Conservation (phyloP, 2,113 vertebrate genomes). For the Macrotus californicus region DNA sequence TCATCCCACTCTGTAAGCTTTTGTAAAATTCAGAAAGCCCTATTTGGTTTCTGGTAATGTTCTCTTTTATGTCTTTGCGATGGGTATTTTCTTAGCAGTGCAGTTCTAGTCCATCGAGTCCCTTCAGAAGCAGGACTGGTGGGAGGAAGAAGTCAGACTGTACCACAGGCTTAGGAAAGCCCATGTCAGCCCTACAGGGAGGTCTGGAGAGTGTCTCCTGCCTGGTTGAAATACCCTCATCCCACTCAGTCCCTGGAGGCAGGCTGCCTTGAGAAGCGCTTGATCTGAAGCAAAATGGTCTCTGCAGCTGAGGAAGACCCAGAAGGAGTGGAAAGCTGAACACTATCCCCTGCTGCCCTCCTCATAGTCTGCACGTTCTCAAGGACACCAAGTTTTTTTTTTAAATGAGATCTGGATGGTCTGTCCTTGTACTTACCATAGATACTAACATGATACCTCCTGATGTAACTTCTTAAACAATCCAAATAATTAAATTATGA, state of each 20-base stretch:
- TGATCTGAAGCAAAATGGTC: not conserved
- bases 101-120: not conserved
- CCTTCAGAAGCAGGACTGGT: not conserved
- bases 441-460: not conserved
- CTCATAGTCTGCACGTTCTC: not conserved
- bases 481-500: not conserved
- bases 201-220: not conserved
- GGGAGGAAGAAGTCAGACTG: not conserved
- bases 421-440: not conserved
- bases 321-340: not conserved
- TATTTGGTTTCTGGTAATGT: not conserved
- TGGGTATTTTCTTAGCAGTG: not conserved
- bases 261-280: not conserved
- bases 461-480: not conserved
- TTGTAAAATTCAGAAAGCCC: not conserved
- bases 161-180: not conserved
- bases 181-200: not conserved
- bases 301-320: not conserved
- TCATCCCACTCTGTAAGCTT: not conserved
- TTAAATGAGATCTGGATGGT: not conserved
- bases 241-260: not conserved
- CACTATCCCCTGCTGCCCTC: rapidly evolving
- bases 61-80: not conserved
- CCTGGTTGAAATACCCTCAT: not conserved
- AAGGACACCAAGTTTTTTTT: not conserved